Base-by-base conservation (phyloP, 2,113 vertebrate species). In the Sorex araneus region DNA sequence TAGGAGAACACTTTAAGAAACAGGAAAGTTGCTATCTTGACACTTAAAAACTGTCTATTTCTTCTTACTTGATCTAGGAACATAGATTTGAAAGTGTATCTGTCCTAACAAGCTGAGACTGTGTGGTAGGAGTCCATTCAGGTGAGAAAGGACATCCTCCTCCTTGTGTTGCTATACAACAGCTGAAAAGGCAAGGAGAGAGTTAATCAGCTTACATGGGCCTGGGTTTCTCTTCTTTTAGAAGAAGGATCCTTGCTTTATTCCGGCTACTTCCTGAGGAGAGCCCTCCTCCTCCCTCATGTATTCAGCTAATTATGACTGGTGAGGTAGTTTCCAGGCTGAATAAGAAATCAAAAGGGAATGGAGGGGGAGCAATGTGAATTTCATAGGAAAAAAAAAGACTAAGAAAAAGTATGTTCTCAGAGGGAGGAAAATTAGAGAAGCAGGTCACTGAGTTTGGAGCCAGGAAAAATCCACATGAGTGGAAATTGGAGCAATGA, bases 391-490 rank as follows among this genome's bases (percentile, higher is more conserved):
- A 30, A 64, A 64, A 25, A 94, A 96, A 97, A 96, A 97, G 94
- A 93, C 97, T 97, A 84, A 93, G 96, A 97, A 97, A 97, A 97
- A 97, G 94, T 94, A 71, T 89, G 95, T 81, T 82, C 75, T 97
- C 60, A 40, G 90, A 93, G 87, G 84, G 94, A 83, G 95, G 87
- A 91, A 96, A 96, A 95, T 90, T 95, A 95, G 95, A 97, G 82
- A 98, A 98, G 96, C 98, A 95, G 98, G 97, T 98, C 98, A 97
- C 90, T 95, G 95, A 97, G 90, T 89, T 89, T 87, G 93, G 78
- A 97, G 97, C 97, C 98, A 98, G 97, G 97, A 98, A 98, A 97
- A 98, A 97, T 93, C 97, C 88, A 95, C 87, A 96, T 10, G 87
- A 96, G 95, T 97, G 96, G 97, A 97, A 98, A 98, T 86, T 97